These are phyloP conservation scores for Sapajus apella DNA, from an alignment of 2,113 vertebrate species.

Conservation along the genomic window DNA sequence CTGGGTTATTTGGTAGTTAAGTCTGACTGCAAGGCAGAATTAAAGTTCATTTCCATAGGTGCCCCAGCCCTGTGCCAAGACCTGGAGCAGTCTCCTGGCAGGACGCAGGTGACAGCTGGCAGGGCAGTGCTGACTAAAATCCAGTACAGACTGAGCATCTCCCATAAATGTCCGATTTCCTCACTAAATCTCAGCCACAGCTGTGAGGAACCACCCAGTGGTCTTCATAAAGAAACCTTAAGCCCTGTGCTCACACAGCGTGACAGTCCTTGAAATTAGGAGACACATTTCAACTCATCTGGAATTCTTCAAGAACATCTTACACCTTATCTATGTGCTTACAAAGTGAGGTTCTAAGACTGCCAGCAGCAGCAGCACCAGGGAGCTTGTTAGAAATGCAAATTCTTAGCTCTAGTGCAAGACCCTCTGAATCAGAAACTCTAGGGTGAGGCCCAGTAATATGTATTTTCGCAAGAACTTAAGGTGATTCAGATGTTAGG, in stretches of 20 bases:
- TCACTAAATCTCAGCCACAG: conserved; percentile 1
- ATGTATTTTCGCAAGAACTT: neutral
- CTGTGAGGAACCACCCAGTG: neutral
- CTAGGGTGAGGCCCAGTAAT: no score
- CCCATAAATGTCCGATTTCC: neutral
- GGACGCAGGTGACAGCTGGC: conserved; percentile 33
- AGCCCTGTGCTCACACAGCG: neutral
- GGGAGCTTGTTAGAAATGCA: neutral
- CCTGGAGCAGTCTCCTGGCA: conserved; percentile 47
- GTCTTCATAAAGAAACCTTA: neutral
- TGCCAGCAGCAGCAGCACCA: neutral
- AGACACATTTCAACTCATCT: neutral
- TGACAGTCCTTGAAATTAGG: neutral
- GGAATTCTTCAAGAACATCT: neutral
- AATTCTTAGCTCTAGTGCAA: neutral
- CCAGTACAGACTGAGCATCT: conserved; percentile 14
- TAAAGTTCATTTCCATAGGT: neutral
- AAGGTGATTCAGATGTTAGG: neutral
- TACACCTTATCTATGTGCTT: neutral
- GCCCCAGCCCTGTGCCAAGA: neutral
- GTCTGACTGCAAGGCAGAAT: neutral
- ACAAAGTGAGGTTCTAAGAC: neutral
- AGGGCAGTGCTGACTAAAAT: conserved; percentile 28
- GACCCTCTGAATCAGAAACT: neutral
- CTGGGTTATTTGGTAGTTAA: neutral